These are phyloP conservation scores for Mugil cephalus DNA, from an alignment of 2,113 vertebrate genomes.

Conservation along the genomic window DNA sequence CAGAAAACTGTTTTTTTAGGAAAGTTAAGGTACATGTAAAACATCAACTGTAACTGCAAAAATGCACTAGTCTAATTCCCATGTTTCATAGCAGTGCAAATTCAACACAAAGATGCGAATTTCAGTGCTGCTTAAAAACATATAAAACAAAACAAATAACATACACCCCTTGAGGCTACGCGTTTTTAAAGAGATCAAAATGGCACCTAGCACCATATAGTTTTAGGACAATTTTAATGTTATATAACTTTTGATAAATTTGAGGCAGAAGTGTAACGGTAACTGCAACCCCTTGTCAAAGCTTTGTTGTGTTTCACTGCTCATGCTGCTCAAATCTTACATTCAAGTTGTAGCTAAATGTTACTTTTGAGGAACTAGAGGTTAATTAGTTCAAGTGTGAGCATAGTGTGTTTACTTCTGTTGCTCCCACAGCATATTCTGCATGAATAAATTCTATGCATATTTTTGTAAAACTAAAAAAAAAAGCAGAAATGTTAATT, in stretches of 20 bases:
- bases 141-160: background rate
- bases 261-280: background rate
- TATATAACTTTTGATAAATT: background rate
- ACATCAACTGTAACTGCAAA: slow-evolving; percentile 33
- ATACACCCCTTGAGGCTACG: slow-evolving; percentile 16
- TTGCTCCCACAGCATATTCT: background rate
- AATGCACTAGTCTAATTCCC: slow-evolving; percentile 29
- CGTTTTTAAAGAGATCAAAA: background rate
- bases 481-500: too few relatives aligned
- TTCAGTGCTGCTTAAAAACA: slow-evolving; percentile 19
- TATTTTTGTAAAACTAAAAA: too few relatives aligned
- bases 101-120: slow-evolving; percentile 29
- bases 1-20: slow-evolving; percentile 38
- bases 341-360: background rate
- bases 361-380: background rate
- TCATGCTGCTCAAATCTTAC: slow-evolving; percentile 9
- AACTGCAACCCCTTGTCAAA: background rate
- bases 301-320: background rate
- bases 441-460: too few relatives aligned
- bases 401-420: background rate
- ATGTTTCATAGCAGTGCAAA: slow-evolving; percentile 58
- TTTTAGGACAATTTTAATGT: background rate
- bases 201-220: background rate
- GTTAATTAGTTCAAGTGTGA: background rate
- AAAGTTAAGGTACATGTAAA: slow-evolving; percentile 43